These are phyloP conservation scores for Phrynosoma blainvillii DNA, from an alignment of 2,113 vertebrate species.

Conservation along the genomic window DNA sequence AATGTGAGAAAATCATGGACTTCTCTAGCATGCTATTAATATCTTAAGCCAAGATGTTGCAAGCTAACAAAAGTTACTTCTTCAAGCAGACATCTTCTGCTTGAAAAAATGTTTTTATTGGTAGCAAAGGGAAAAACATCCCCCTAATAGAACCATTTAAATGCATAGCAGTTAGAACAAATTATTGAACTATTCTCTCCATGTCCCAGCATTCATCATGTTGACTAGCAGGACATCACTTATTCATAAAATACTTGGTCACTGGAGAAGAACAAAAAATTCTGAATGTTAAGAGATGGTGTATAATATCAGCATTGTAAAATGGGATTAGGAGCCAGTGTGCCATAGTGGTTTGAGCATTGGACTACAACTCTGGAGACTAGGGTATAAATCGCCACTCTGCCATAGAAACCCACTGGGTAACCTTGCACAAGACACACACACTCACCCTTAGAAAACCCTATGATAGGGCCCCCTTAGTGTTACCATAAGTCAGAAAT, in stretches of 20 bases:
- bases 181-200: constrained; percentile 65
- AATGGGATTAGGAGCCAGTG: not conserved
- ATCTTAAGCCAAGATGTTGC: constrained; percentile 12
- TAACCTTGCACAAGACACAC: no score
- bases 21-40: not conserved
- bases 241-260: constrained; percentile 71
- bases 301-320: constrained; percentile 13
- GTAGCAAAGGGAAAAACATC: constrained; percentile 59
- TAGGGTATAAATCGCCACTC: no score
- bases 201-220: constrained; percentile 67
- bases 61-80: constrained; percentile 47
- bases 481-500: no score
- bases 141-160: constrained; percentile 78
- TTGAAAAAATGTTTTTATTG: constrained; percentile 62
- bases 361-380: no score
- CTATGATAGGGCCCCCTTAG: no score
- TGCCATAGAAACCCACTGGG: no score
- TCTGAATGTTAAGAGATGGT: constrained; percentile 17
- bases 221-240: constrained; percentile 67
- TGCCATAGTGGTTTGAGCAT: no score
- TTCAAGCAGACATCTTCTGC: constrained; percentile 39
- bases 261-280: constrained; percentile 33
- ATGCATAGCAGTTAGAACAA: constrained; percentile 77
- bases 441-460: no score
- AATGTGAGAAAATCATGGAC: not conserved